Evolutionary conservation across 2,888 invertebrate genomes (phyloP).

Genomic region (Podotricha telesiphe): DNA sequence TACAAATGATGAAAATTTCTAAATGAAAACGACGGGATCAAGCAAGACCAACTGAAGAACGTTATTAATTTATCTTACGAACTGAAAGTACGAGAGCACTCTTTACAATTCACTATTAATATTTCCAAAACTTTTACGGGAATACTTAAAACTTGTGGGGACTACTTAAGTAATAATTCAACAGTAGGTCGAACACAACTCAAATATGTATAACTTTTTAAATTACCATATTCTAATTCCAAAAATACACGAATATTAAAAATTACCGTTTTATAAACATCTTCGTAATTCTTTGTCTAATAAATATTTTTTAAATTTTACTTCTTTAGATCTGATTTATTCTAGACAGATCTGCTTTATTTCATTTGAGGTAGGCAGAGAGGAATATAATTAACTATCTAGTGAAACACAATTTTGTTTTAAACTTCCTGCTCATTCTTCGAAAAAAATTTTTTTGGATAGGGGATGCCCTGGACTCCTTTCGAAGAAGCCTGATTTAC

Average conservation of each 20-base stretch:
- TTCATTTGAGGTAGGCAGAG: no score
- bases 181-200: slow-evolving; percentile 37
- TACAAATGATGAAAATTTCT: slow-evolving; percentile 19
- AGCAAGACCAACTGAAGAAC: slow-evolving; percentile 30
- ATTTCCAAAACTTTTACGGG: slow-evolving; percentile 45
- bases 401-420: no score
- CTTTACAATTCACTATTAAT: slow-evolving; percentile 44
- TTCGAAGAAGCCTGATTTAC: no score
- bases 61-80: slow-evolving; percentile 38
- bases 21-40: slow-evolving; percentile 14
- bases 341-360: no score
- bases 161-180: slow-evolving; percentile 45
- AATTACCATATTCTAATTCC: slow-evolving; percentile 25
- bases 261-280: background rate
- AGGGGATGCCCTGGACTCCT: no score
- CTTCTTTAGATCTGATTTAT: no score
- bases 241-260: slow-evolving; percentile 16
- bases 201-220: slow-evolving; percentile 31
- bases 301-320: no score
- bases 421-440: no score
- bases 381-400: no score
- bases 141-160: slow-evolving; percentile 42
- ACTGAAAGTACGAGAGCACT: slow-evolving; percentile 40
- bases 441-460: no score
- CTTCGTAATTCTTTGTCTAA: background rate